Evolutionary conservation across 2,797 vertebrate species (phyloP).

Genomic region (Sphaeramia orbicularis): DNA sequence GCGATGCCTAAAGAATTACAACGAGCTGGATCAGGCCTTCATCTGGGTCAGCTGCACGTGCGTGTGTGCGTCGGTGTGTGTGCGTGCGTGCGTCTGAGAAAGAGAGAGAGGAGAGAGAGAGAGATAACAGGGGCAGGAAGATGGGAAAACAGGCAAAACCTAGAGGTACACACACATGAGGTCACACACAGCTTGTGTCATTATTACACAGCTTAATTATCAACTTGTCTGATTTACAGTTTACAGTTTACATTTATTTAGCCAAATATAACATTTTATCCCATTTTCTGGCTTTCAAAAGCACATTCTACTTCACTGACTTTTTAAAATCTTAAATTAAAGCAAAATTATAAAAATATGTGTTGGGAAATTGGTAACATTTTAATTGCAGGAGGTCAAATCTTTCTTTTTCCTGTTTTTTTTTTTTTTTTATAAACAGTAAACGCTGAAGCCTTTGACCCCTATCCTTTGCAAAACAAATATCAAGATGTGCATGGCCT

Average conservation of each 20-base stretch:
- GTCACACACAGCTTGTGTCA: too few species aligned
- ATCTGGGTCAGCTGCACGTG: conserved; percentile 74
- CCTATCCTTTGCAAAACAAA: conserved; percentile 56
- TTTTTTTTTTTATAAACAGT: conserved; percentile 18
- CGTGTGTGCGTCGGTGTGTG: conserved; percentile 24
- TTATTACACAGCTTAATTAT: conserved; percentile 1
- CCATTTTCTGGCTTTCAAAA: background rate
- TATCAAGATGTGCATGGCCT: conserved; percentile 73
- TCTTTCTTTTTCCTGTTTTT: background rate
- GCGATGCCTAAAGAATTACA: conserved; percentile 78
- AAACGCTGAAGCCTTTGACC: conserved; percentile 37
- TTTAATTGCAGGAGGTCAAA: too few species aligned
- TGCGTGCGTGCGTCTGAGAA: background rate
- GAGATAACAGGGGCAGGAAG: conserved; percentile 21
- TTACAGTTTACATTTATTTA: conserved; percentile 33
- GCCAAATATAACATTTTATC: conserved; percentile 21
- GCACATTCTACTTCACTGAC: too few species aligned
- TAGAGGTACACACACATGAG: too few species aligned
- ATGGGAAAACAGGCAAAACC: conserved; percentile 26
- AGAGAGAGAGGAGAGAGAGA: conserved; percentile 8
- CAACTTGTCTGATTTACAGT: conserved; percentile 39
- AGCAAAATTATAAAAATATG: background rate
- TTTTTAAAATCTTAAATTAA: too few species aligned
- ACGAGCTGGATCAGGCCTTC: conserved; percentile 79
- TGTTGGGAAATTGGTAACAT: too few species aligned